Base-by-base conservation (phyloP, 2,797 vertebrate genomes). In the Tenualosa thibaudeaui region DNA sequence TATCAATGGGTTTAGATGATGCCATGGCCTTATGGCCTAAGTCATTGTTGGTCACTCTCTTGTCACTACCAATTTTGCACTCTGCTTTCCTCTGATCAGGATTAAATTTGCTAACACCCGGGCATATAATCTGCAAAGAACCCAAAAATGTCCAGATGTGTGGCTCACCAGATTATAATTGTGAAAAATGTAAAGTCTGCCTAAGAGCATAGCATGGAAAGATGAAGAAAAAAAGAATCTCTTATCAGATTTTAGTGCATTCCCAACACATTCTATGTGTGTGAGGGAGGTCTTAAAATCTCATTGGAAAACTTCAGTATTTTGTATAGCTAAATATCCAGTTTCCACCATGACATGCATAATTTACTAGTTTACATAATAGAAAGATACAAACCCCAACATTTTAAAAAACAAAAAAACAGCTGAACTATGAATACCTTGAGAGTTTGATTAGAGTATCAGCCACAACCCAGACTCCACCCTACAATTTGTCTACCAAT, bases 61-160 rank as follows among this genome's bases (percentile, higher is more conserved):
- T 19, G 50, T 1, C 50, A 10, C 37, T 17, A 17, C 53, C 40
- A 51, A 50, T 81, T 31, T 71, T 58, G 19, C 65, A 83, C 81
- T 88, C 85, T 85, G 51, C 26, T 81, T 88, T 26, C 81, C 84
- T 40, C 43, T 83, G 87, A 91, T 86, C 84, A 83, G 85, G 86
- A 85, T 90, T 89, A 86, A 40, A 53, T 8, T 15, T 81, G 78
- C 86, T 89, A 89, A 49, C 4, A 85, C 68, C 84, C n/a, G 81
- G 17, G 19, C 75, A 75, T 75, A 75, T 53, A 83, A 84, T 89
- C 56, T 86, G 51, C 46, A 89, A n/a, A 85, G 17, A 85, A 85
- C 82, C 65, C 84, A 84, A 22, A 84, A 88, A 82, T 53, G 81
- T 89, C 71, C 71, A 82, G 3, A n/a, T 58, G 58, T 31, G 75